These are phyloP conservation scores for Drosophila auraria DNA, from an alignment of 1,140 invertebrate genomes.

Conservation along the genomic window DNA sequence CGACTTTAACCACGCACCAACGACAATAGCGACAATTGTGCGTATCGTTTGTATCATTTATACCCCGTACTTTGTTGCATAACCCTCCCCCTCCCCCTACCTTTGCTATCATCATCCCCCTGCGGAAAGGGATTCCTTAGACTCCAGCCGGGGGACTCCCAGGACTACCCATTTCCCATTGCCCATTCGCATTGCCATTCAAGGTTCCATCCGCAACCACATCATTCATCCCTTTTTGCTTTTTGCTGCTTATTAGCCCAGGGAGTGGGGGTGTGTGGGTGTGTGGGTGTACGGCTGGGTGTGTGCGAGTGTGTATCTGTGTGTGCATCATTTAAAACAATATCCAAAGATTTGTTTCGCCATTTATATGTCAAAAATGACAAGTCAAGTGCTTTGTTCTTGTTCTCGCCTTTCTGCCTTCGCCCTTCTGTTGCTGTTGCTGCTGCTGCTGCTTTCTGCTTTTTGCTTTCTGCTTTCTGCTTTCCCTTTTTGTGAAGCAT, in stretches of 20 bases:
- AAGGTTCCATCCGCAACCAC: conserved; percentile 27
- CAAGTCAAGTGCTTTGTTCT: conserved; percentile 76
- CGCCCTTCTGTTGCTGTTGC: background rate
- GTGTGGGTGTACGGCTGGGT: background rate
- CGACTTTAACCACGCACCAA: conserved; percentile 28
- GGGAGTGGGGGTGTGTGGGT: conserved; percentile 5
- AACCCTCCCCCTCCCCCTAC: conserved; percentile 2
- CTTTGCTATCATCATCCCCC: background rate
- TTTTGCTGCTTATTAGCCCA: conserved; percentile 65
- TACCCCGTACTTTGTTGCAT: conserved; percentile 36
- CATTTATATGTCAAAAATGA: conserved; percentile 81
- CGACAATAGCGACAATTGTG: conserved; percentile 43
- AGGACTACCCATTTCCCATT: background rate
- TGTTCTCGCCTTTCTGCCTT: conserved; percentile 47
- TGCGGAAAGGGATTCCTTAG: background rate
- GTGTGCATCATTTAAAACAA: conserved; percentile 77
- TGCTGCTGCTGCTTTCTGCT: conserved; percentile 16
- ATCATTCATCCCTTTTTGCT: conserved; percentile 44
- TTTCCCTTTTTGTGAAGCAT: conserved; percentile 10
- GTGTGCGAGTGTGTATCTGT: conserved; percentile 19
- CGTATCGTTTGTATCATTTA: conserved; percentile 35
- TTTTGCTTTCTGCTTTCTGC: background rate
- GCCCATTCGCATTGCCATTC: conserved; percentile 19
- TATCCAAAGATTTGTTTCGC: conserved; percentile 80
- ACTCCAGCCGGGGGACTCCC: conserved; percentile 5